Evolutionary conservation across 2,113 vertebrate genomes (phyloP), one percentile per base, ranked within the genome.

Genomic region (Calonectris borealis): DNA sequence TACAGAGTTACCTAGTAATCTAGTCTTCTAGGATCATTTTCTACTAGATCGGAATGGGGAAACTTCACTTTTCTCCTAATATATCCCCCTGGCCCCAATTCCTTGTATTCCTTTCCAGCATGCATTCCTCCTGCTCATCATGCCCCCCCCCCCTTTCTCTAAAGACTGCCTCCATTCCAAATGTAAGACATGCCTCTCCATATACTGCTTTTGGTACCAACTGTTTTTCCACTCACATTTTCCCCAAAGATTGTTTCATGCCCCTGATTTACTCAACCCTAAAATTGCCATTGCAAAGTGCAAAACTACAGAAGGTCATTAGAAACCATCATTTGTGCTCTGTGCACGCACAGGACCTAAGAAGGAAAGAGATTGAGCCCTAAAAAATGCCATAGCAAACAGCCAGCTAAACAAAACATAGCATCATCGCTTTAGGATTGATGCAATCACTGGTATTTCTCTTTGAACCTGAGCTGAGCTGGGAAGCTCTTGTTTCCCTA

Each of bases 1-100:
- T 7, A 29, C 7, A 36, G 27, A 40, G 19, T 83, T 52, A 66
- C 9, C 51, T 31, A 52, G 16, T 42, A 58, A 75, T 34, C 40
- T 36, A 65, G 11, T 62, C 25, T 81, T 70, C 60, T 27, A 49
- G 16, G 26, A 68, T 17, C 8, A 27, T 54, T 58, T 71, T 64
- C 60, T 46, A 82, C 51, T 29, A 82, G n/a, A 68, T 29, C 5
- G 4, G 8, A 46, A 70, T 4, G 5, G 6, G 13, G 22, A 81
- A 88, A 73, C 4, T 29, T 69, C 15, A 38, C 32, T 61, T 73
- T 65, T 57, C 10, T 75, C 31, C 58, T 58, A 29, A 27, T 25
- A 14, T 16, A 9, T 27, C 4, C 19, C 11, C 5, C 7, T 1
- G 0, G 24, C 11, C 55, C 5, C 6, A 7, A 25, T 66, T 66